Evolutionary conservation across 2,113 vertebrate species (phyloP).

Genomic region (Perccottus glenii): DNA sequence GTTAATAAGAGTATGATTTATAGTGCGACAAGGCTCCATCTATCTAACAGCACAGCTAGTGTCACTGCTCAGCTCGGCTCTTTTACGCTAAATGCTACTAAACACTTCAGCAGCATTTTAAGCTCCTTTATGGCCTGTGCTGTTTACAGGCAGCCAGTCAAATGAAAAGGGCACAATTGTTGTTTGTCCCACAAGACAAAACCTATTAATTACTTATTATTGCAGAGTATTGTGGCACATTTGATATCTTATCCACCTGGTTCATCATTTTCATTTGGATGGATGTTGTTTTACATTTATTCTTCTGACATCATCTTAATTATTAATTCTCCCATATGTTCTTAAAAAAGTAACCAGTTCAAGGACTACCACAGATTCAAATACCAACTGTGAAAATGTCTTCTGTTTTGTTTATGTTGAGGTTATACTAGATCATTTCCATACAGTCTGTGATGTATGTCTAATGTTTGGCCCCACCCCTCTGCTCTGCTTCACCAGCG

Average conservation of each 20-base stretch:
- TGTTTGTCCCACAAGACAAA: not conserved
- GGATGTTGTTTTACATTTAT: too few species aligned
- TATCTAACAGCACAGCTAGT: slow-evolving; percentile 31
- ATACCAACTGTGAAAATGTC: too few species aligned
- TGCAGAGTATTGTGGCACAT: too few species aligned
- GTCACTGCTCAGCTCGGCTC: slow-evolving; percentile 23
- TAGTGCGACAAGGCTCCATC: slow-evolving; percentile 46
- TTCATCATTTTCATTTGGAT: too few species aligned
- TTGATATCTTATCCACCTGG: too few species aligned
- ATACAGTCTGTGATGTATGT: not conserved
- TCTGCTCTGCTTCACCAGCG: slow-evolving; percentile 10
- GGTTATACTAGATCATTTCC: not conserved
- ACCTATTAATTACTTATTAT: not conserved
- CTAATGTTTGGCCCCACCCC: slow-evolving; percentile 2
- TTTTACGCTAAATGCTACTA: slow-evolving; percentile 31
- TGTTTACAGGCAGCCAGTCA: not conserved
- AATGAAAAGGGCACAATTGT: too few species aligned
- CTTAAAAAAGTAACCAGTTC: too few species aligned
- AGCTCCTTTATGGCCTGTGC: not conserved
- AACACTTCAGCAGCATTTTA: slow-evolving; percentile 28
- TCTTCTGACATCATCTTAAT: too few species aligned
- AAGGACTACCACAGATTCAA: too few species aligned
- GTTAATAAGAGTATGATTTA: slow-evolving; percentile 69
- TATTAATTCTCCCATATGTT: too few species aligned
- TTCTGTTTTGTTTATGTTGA: not conserved